Evolutionary conservation across 2,113 vertebrate genomes (phyloP), one percentile per base, ranked within the genome.

Genomic region (Apteryx owenii): DNA sequence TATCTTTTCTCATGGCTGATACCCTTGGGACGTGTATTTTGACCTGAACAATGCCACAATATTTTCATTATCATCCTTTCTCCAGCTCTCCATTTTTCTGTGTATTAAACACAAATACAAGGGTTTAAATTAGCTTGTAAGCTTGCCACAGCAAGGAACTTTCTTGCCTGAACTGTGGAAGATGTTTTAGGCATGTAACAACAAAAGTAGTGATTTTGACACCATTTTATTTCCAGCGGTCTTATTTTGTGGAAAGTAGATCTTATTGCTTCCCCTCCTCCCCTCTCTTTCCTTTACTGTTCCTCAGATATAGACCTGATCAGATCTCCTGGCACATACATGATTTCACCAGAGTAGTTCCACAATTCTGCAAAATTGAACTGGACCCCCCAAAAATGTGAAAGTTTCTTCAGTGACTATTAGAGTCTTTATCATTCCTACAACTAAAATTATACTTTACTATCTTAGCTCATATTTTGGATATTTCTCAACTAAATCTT

Each of bases 181-280:
- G 61, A 66, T 65, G 38, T 90, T 89, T 88, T 33, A 83, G 88
- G 58, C 54, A 68, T 28, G 11, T 64, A 79, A 53, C n/a, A 82
- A 81, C 42, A 95, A 81, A 69, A 56, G 50, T 15, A 69, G 81
- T 89, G 78, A 90, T 95, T 96, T 71, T 93, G 84, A 58, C 78
- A 79, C 16, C 12, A 16, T 82, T 62, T 73, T 80, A 66, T 85
- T 96, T 97, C 81, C 93, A 95, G 71, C 82, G 62, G 81, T 46
- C 50, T 80, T 88, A 31, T 91, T 91, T 58, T 92, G 66, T 88
- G 66, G 70, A 82, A 95, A 92, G 40, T 22, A 85, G 65, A 92
- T 40, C 23, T 89, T 69, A 65, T 7, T 22, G 61, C 81, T 94
- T 93, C 80, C 53, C 81, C 38, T 95, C 54, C 65, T 92, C 65